Base-by-base conservation (phyloP, 2,888 invertebrate genomes). In the Phalangium opilio region DNA sequence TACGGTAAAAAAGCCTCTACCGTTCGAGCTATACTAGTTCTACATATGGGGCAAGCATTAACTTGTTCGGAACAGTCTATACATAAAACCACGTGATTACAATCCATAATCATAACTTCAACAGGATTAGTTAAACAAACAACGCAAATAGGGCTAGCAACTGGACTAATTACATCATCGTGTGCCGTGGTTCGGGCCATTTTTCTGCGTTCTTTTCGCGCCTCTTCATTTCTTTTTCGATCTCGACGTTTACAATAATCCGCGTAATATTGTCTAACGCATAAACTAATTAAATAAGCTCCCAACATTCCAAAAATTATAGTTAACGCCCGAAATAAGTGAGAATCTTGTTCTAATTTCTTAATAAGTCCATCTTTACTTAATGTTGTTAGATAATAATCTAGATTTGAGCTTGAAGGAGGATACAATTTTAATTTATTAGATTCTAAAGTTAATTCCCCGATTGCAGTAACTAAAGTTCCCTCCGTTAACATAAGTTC, bases 21-120 rank as follows among this genome's bases (percentile, higher is more conserved):
- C 60, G 60, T 59, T 50, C 59, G n/a, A 35, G 48, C 2, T 55
- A 61, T 41, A 14, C 11, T 8, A 8, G 42, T 14, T 20, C 87
- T 72, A 66, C 90, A 90, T 27, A 89, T 75, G 0, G 90, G 90
- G 60, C 90, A 90, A 3, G 46, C 11, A 14, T 67, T 70, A 49
- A 89, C 80, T 60, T 76, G 75, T 53, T 78, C 76, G 1, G 77
- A 75, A 63, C 90, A 90, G 64, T 87, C 83, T 64, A 83, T 83
- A 63, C 90, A 90, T 21, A 89, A 67, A 60, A 87, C 87, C 5
- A 89, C 82, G 64, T 90, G 90, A 0, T 89, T 89, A 65, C 90
- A 90, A 0, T 87, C 84, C 51, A 90, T 66, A 45, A 89, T 67
- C 58, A 89, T 82, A 36, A 86, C 79, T 77, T 89, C 86, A 59